phyloP scores from a whole-genome alignment of 2,888 invertebrate genomes.

The Leptinotarsa juncta region DNA sequence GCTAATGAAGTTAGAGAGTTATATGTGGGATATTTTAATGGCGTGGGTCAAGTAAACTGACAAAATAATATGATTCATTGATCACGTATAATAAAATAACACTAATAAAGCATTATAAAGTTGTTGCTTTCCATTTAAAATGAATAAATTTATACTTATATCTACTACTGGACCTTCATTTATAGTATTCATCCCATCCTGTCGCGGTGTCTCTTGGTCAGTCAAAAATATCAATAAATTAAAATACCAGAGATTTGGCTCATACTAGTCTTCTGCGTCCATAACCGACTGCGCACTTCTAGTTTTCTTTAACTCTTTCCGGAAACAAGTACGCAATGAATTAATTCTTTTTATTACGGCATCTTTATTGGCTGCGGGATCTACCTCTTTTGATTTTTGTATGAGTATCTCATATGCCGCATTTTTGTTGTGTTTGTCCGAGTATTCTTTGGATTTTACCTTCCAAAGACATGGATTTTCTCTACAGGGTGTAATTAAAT shows the following conservation, averaged over 20 bases:
- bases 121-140: constrained; percentile 1
- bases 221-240: constrained; percentile 5
- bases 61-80: constrained; percentile 12
- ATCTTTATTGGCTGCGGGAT: constrained; percentile 6
- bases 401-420: constrained; percentile 3
- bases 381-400: background rate
- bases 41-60: constrained; percentile 7
- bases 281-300: constrained; percentile 3
- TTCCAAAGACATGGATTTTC: constrained; percentile 12
- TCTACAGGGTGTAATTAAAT: background rate
- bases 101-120: constrained; percentile 4
- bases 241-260: constrained; percentile 12
- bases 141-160: background rate
- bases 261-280: constrained; percentile 1
- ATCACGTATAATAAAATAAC: constrained; percentile 7
- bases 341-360: constrained; percentile 9
- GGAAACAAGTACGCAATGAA: constrained; percentile 6
- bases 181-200: constrained; percentile 5
- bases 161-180: constrained; percentile 2
- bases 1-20: too few relatives aligned
- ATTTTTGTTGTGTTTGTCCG: background rate
- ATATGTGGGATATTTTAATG: background rate
- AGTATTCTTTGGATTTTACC: constrained; percentile 2
- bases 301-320: constrained; percentile 4
- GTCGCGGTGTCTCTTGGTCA: constrained; percentile 10